These are phyloP conservation scores for Vulpes vulpes DNA, from an alignment of 2,113 vertebrate genomes.

Conservation along the genomic window DNA sequence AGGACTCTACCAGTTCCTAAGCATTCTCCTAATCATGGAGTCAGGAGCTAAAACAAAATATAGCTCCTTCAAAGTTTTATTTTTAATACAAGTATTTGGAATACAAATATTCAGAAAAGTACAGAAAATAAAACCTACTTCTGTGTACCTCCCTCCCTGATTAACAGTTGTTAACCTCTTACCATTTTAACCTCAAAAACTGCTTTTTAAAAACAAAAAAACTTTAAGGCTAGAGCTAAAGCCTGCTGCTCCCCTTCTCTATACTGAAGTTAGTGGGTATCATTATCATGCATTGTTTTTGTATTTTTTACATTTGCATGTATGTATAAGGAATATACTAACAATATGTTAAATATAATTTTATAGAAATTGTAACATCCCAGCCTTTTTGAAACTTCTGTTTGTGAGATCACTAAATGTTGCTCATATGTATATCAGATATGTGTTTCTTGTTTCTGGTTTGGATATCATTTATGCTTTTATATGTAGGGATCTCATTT, in stretches of 20 bases:
- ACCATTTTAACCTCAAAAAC: slow-evolving; percentile 50
- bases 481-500: background rate
- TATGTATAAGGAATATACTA: background rate
- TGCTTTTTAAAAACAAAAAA: background rate
- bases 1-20: background rate
- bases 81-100: background rate
- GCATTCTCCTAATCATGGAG: background rate
- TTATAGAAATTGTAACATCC: background rate
- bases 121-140: background rate
- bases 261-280: background rate
- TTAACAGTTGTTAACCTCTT: background rate
- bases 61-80: background rate
- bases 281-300: background rate
- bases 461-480: background rate
- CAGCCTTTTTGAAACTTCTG: background rate
- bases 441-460: background rate
- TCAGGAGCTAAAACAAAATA: background rate
- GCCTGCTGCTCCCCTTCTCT: background rate
- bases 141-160: background rate
- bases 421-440: background rate
- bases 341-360: background rate
- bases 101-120: background rate
- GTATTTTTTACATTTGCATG: background rate
- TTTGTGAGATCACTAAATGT: background rate
- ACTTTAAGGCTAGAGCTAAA: background rate